phyloP scores from a whole-genome alignment of 2,888 invertebrate genomes.

The Melanostoma mellinum region DNA sequence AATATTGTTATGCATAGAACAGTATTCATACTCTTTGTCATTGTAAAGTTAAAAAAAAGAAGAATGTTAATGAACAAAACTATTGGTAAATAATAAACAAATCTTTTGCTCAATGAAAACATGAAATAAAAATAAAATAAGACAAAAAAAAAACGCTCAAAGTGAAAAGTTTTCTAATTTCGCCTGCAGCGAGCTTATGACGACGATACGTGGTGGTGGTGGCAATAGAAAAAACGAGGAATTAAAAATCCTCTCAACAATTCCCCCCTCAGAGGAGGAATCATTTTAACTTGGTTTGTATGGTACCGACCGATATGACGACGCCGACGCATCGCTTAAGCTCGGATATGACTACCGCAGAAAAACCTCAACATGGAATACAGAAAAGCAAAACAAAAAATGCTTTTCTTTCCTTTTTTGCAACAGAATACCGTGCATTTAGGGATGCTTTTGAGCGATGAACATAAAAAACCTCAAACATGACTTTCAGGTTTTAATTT shows the following conservation, averaged over 20 bases:
- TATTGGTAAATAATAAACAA: slow-evolving; percentile 60
- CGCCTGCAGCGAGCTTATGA: not conserved
- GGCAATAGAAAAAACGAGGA: slow-evolving; percentile 4
- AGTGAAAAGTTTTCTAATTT: slow-evolving; percentile 41
- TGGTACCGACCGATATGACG: not conserved
- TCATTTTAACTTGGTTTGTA: not conserved
- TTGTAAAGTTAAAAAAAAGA: slow-evolving; percentile 59
- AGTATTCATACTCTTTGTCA: slow-evolving; percentile 68
- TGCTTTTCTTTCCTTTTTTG: too few relatives aligned
- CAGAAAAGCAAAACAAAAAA: too few relatives aligned
- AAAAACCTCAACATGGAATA: slow-evolving; percentile 3
- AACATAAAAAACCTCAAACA: too few relatives aligned
- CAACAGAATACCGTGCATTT: too few relatives aligned
- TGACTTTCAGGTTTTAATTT: too few relatives aligned
- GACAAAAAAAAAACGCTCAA: slow-evolving; percentile 21
- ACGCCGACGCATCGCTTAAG: not conserved
- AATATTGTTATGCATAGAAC: slow-evolving; percentile 54
- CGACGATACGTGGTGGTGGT: not conserved
- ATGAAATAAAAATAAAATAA: slow-evolving; percentile 7
- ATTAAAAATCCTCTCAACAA: slow-evolving; percentile 16
- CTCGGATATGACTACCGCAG: not conserved
- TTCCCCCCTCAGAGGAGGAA: not conserved
- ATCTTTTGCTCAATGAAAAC: slow-evolving; percentile 61
- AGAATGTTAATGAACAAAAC: slow-evolving; percentile 6
- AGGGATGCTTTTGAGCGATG: too few relatives aligned